These are phyloP conservation scores for Sciaenops ocellatus DNA, from an alignment of 2,797 vertebrate genomes.

Conservation along the genomic window DNA sequence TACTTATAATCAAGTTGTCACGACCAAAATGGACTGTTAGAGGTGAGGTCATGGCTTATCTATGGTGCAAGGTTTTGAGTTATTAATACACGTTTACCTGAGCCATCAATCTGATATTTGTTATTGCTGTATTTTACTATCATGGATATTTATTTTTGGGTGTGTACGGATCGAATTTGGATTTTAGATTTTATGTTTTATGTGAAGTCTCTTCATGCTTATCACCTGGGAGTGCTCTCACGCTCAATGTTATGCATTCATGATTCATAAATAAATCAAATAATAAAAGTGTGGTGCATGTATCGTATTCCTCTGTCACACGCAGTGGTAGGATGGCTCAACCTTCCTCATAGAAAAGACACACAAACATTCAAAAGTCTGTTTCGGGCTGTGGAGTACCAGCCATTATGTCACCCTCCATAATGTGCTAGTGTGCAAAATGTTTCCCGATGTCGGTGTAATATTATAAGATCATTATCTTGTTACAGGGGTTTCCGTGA, in stretches of 20 bases:
- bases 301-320: neutral
- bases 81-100: too few species aligned
- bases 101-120: neutral
- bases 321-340: neutral
- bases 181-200: neutral
- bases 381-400: conserved; percentile 35
- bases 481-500: conserved; percentile 78
- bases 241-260: neutral
- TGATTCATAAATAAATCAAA: neutral
- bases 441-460: conserved; percentile 69
- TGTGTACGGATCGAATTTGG: neutral
- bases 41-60: too few species aligned
- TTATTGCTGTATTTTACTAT: neutral
- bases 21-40: too few species aligned
- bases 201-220: neutral
- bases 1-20: too few species aligned
- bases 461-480: conserved; percentile 81
- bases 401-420: too few species aligned
- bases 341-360: conserved; percentile 14
- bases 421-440: conserved; percentile 76
- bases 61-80: too few species aligned
- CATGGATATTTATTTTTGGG: neutral
- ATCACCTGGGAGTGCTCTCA: neutral
- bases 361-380: conserved; percentile 39
- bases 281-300: neutral